phyloP scores from a whole-genome alignment of 2,113 vertebrate genomes.

The Trematocara nigrifrons region DNA sequence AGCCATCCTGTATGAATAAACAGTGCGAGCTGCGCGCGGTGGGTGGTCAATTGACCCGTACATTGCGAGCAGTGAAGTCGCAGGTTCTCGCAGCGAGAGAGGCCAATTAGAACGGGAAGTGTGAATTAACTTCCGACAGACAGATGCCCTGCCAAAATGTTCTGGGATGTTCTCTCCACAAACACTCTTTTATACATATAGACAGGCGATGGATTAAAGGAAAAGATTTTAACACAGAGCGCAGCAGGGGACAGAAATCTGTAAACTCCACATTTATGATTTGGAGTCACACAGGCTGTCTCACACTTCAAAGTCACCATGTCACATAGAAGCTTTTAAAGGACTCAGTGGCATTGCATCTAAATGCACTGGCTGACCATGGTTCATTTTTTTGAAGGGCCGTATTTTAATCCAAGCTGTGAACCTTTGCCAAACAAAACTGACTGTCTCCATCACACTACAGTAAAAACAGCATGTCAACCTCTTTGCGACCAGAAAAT shows the following conservation, averaged over 20 bases:
- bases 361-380: neutral
- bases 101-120: neutral
- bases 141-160: neutral
- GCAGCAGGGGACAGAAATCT: neutral
- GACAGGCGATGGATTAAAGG: neutral
- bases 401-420: neutral
- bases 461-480: neutral
- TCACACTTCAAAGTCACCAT: neutral
- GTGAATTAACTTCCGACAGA: neutral
- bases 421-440: neutral
- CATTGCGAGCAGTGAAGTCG: neutral
- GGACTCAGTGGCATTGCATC: neutral
- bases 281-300: neutral
- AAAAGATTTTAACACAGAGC: neutral
- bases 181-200: neutral
- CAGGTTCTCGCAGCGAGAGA: neutral
- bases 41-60: neutral
- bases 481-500: neutral
- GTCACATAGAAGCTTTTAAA: neutral
- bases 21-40: neutral
- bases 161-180: neutral
- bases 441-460: neutral
- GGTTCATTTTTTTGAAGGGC: neutral
- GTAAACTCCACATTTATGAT: neutral
- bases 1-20: neutral